Percentiles rank a stretch among this genome's conserved stretches.
Evolutionary conservation across 64 coral and sea anemone species (phyloP).

Genomic region (Montipora efflorescens): DNA sequence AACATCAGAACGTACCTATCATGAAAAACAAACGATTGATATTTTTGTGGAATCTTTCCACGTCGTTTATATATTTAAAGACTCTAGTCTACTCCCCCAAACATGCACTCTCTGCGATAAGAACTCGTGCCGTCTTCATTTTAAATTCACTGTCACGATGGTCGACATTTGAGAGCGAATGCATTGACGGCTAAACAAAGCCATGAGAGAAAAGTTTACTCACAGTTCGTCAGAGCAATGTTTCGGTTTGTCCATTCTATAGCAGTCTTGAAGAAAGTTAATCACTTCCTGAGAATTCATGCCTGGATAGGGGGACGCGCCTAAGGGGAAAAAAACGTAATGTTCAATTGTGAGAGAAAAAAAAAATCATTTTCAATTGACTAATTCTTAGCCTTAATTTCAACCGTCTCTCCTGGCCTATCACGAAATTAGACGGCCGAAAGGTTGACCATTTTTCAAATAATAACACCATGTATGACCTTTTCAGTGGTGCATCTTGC

Average conservation of each 20-base stretch:
- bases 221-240: constrained; percentile 98
- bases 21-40: not conserved
- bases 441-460: no score
- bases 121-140: no score
- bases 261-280: constrained; percentile 93
- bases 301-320: constrained; percentile 96
- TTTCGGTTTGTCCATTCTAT: constrained; percentile 98
- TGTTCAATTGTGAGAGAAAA: not conserved
- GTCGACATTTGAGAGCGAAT: not conserved
- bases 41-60: not conserved
- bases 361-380: no score
- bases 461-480: no score
- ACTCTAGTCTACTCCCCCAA: no score
- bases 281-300: constrained; percentile 99
- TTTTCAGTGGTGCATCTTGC: no score
- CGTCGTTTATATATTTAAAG: no score
- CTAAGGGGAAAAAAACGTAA: constrained; percentile 20
- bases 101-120: no score
- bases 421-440: no score
- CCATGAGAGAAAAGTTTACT: constrained; percentile 15
- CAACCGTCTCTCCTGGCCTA: no score
- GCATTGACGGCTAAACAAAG: not conserved
- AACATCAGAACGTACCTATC: constrained; percentile 87
- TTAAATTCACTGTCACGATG: not conserved
- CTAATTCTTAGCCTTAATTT: no score